A percentile compares a stretch with the other conserved stretches of the same genome.
These are phyloP conservation scores for Enhydra lutris DNA, from an alignment of 2,113 vertebrate genomes.

Conservation along the genomic window DNA sequence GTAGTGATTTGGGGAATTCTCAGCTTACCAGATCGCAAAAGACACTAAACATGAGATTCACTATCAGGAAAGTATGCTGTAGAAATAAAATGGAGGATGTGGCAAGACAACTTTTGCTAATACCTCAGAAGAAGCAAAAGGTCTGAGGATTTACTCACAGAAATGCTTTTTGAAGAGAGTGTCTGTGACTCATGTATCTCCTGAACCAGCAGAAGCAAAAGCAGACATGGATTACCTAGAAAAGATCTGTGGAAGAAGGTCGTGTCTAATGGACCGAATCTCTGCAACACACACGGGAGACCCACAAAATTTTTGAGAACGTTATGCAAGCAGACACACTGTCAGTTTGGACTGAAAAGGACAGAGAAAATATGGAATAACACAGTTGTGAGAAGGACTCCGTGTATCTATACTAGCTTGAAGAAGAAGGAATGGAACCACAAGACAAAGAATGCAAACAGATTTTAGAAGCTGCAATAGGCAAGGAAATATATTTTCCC, in stretches of 20 bases:
- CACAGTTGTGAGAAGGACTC: not conserved
- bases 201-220: not conserved
- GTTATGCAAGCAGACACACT: not conserved
- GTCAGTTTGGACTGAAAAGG: not conserved
- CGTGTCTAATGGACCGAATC: not conserved
- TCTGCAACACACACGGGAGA: not conserved
- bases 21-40: not conserved
- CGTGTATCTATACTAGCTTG: not conserved
- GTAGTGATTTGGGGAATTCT: not conserved
- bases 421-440: not conserved
- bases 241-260: not conserved
- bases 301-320: not conserved
- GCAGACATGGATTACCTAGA: not conserved
- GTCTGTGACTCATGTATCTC: not conserved
- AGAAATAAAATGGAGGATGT: not conserved
- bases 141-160: not conserved
- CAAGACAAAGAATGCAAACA: not conserved
- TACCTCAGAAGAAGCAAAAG: not conserved
- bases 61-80: not conserved
- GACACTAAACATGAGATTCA: not conserved
- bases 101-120: not conserved
- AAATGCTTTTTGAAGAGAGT: not conserved
- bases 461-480: not conserved
- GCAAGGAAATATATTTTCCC: not conserved
- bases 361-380: not conserved